Evolutionary conservation across 2,888 invertebrate species (phyloP), one percentile per base, ranked within the genome.

Genomic region (Chelonus formosanus): DNA sequence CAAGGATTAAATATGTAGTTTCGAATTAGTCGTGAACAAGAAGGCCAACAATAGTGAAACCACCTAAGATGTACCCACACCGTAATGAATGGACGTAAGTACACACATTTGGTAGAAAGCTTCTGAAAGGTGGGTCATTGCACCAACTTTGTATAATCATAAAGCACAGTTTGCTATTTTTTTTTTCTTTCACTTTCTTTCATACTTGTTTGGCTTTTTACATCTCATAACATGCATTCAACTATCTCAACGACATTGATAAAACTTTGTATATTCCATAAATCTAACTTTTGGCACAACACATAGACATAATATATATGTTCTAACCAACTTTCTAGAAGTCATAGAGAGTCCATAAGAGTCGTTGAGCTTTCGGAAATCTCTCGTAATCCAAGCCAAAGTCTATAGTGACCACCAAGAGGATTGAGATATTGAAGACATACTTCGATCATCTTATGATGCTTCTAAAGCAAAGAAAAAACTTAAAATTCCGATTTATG

Each of bases 1-100:
- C 70, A 73, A 78, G 76, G 76, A 80, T 82, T 81, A 82, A 82
- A 82, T 81, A 82, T 82, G 82, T 79, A 82, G 76, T 78, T 82
- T 78, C 75, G 79, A 80, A 81, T 82, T 82, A 82, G 79, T 76
- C 74, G 69, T 64, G 71, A 70, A 73, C 74, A 79, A 78, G 68
- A 68, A 55, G 56, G 35, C 20, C 55, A 56, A 48, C 56, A 56
- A 48, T 36, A 48, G 57, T 40, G 45, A 56, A 44, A 63, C 64
- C 64, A 56, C 65, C 54, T 60, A 52, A 63, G 65, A 67, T 54
- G 44, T 52, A 32, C 32, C 32, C 48, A 8, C 34, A 8, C 31
- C 34, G 52, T 52, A 52, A 52, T 52, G 52, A 52, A 52, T 52
- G 52, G 52, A 32, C 52, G 32, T 31, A 8, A 31, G 52, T 52